A percentile compares a stretch with the other conserved stretches of the same genome.
Evolutionary conservation across 2,113 vertebrate species (phyloP).

Genomic region (Shinisaurus crocodilurus): DNA sequence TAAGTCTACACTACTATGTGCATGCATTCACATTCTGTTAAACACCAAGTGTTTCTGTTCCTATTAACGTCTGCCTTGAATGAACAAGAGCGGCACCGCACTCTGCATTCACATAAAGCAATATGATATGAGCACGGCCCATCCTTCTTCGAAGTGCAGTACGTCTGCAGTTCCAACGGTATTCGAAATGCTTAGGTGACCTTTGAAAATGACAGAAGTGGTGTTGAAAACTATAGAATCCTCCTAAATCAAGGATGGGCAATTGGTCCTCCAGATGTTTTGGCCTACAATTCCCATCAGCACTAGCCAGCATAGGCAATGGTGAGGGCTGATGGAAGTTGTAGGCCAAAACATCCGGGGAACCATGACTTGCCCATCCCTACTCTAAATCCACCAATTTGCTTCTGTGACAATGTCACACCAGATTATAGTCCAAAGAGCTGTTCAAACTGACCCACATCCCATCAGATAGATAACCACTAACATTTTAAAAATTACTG

Average conservation of each 20-base stretch:
- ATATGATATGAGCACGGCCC: neutral
- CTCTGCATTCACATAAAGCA: neutral
- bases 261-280: no score
- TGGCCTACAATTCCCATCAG: no score
- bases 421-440: no score
- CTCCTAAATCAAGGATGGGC: neutral
- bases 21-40: neutral
- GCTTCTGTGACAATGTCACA: neutral
- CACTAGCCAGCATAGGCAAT: no score
- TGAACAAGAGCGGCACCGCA: neutral
- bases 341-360: no score
- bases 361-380: no score
- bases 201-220: neutral
- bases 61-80: neutral
- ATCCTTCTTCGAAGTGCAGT: neutral
- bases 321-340: no score
- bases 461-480: neutral
- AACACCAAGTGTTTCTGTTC: neutral
- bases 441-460: neutral
- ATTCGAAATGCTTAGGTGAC: neutral
- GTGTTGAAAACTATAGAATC: neutral
- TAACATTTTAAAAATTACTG: constrained; percentile 7
- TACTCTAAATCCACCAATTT: neutral
- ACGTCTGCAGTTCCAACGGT: neutral
- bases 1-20: no score